These are phyloP conservation scores for Phycodurus eques DNA, from an alignment of 2,113 vertebrate genomes.

Conservation along the genomic window DNA sequence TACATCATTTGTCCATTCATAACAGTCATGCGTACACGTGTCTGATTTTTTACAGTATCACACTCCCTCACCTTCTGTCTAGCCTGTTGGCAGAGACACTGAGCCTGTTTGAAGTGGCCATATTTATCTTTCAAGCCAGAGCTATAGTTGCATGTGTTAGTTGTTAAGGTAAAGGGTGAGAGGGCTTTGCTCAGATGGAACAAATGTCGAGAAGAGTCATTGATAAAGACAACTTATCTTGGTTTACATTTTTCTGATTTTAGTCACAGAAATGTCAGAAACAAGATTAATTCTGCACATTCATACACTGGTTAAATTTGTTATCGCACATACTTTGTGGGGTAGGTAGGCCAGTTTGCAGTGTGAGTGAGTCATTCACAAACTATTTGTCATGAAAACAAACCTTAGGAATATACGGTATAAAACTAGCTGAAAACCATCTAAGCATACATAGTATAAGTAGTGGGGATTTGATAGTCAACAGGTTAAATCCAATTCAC, in stretches of 20 bases:
- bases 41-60: conserved; percentile 40
- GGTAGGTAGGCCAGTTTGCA: too few species aligned
- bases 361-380: not conserved
- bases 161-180: conserved; percentile 16
- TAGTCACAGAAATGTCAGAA: not conserved
- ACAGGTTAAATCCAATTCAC: conserved; percentile 28
- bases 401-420: not conserved
- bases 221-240: not conserved
- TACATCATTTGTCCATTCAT: conserved; percentile 63
- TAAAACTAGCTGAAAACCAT: not conserved
- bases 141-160: conserved; percentile 23
- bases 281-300: not conserved
- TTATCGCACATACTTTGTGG: too few species aligned
- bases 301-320: too few species aligned
- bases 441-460: not conserved
- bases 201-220: too few species aligned
- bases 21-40: conserved; percentile 45
- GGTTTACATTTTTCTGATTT: not conserved
- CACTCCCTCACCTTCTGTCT: conserved; percentile 19
- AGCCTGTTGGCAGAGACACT: conserved; percentile 51
- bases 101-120: conserved; percentile 54
- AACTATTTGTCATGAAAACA: not conserved
- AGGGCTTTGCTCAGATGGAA: conserved; percentile 9
- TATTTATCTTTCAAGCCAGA: conserved; percentile 49
- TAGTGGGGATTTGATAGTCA: not conserved